Base-by-base conservation (phyloP, 2,888 invertebrate species). In the Elysia crispata region DNA sequence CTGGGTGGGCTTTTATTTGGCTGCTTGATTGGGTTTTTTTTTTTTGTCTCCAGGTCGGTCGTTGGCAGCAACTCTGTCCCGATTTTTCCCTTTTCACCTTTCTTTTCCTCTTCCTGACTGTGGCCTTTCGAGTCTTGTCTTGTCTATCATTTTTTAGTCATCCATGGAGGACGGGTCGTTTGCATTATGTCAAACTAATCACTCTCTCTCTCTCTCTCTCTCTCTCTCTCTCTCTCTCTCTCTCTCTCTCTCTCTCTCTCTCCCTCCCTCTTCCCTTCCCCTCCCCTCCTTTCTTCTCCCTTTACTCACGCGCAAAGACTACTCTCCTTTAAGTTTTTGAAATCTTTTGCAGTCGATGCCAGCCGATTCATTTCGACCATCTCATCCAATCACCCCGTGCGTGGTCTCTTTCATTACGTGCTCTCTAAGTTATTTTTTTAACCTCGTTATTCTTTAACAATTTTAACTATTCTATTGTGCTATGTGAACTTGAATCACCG, bases 181-280 rank as follows among this genome's bases (percentile, higher is more conserved):
- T 54, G 20, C 54, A 54, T 13, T 54, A 54, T 54, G 13, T 54
- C 54, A 54, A 54, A 11, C 30, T 23, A 20, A 20, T 30, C 30
- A 5, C 62, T 20, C 28, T 28, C 30, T 30, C 1, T 60, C 15
- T 33, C 18, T 41, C 64, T 64, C 13, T 41, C 25, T 64, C 33
- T 64, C 54, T 33, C 57, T 67, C 67, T 25, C 54, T n/a, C 74
- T 25, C 57, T 31, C 66, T 66, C 33, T 31, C 66, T 67, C 33
- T 49, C 66, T 41, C 54, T 28, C 64, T 30, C 74, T 54, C 50
- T 23, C 33, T 66, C 50, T 64, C 31, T 50, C 73, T 66, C 30
- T 54, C 54, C 49, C 31, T 66, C 79, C 66, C 67, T 54, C 67
- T 67, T 30, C 57, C 69, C 33, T 76, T 25, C 41, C 62, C 64